phyloP scores from a whole-genome alignment of 1,140 invertebrate species.

The Pinna nobilis region DNA sequence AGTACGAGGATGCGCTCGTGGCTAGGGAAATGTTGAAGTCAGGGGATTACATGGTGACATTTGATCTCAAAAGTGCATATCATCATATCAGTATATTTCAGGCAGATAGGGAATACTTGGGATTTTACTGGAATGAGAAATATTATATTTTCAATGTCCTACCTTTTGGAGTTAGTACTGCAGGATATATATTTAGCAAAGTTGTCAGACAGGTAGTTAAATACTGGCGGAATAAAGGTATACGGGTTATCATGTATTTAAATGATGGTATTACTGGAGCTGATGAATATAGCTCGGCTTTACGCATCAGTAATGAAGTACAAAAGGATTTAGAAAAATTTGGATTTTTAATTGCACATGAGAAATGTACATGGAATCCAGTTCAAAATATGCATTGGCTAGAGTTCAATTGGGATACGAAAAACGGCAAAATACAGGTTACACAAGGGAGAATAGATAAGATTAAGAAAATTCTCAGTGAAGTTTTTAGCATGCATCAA shows the following conservation, averaged over 20 bases:
- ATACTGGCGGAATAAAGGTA: constrained; percentile 6
- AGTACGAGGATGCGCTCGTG: constrained; percentile 26
- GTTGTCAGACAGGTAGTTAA: constrained; percentile 2
- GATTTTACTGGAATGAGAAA: constrained; percentile 19
- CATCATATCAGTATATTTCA: constrained; percentile 30
- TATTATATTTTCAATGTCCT: constrained; percentile 33
- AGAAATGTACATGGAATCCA: constrained; percentile 34
- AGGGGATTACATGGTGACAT: constrained; percentile 30
- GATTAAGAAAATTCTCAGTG: not conserved
- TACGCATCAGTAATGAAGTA: not conserved
- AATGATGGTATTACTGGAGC: constrained; percentile 17
- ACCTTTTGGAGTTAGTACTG: constrained; percentile 33
- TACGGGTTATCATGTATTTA: constrained; percentile 31
- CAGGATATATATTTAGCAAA: constrained; percentile 35
- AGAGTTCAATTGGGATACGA: constrained; percentile 12
- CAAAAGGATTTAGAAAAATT: constrained; percentile 1
- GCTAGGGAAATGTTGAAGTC: constrained; percentile 11
- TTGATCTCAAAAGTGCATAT: constrained; percentile 40
- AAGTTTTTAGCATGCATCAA: not conserved
- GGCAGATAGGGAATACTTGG: constrained; percentile 17
- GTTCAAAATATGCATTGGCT: constrained; percentile 12
- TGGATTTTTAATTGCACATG: constrained; percentile 35
- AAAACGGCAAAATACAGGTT: constrained; percentile 17
- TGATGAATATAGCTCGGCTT: not conserved
- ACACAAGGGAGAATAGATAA: not conserved